Evolutionary conservation across 2,113 vertebrate genomes (phyloP), one percentile per base, ranked within the genome.

Genomic region (Mormoops blainvillei): DNA sequence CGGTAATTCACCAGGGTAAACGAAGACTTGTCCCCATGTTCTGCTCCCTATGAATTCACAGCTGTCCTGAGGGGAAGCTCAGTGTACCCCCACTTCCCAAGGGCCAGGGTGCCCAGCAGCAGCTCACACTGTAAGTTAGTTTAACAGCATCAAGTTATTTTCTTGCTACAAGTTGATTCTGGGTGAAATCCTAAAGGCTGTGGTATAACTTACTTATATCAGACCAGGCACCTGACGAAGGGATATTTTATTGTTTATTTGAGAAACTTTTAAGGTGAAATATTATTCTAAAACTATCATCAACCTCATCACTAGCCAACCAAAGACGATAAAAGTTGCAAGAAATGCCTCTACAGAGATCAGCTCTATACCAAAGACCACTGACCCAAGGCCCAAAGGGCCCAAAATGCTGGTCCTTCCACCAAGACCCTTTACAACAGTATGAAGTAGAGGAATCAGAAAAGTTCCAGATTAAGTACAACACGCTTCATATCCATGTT

Each of bases 81-180:
- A 5, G 10, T 20, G 48, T 15, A 67, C 38, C 8, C 56, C 1
- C 0, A 45, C 38, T 1, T 24, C 26, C 54, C 6, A 4, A 56
- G 41, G 54, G 65, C 41, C 8, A 24, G n/a, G n/a, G 68, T 3
- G 3, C n/a, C 65, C 14, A 63, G 58, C 31, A 0, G 22, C 63
- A 92, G 76, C 36, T 71, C 74, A 82, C 41, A n/a, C 6, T 4
- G 5, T 43, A 50, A 81, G n/a, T 7, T 7, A 1, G 19, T 0
- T 38, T 33, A 65, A 31, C 43, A 45, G 41, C 5, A 0, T 10
- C 8, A 38, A n/a, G 84, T 58, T 82, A 43, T n/a, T 93, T 85
- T 94, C 43, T 80, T 92, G n/a, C 56, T 61, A 26, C 78, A 97
- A 94, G 91, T 61, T 89, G n/a, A 58, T 81, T 26, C 41, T 93